Base-by-base conservation (phyloP, 2,888 invertebrate species). In the Chrysodeixis includens region DNA sequence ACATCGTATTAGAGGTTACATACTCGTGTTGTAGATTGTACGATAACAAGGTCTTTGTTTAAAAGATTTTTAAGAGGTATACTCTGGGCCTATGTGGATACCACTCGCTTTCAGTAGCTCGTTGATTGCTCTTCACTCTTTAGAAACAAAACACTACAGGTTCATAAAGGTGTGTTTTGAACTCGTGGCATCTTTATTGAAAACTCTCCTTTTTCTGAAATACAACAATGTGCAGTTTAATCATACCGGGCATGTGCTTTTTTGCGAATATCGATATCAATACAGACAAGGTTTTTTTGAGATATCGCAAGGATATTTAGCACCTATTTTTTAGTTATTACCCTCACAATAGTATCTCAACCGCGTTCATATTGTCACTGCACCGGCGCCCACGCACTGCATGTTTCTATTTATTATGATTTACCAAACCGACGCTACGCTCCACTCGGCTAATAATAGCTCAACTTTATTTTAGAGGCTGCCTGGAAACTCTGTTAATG, bases 321-420 rank as follows among this genome's bases (percentile, higher is more conserved):
- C 2, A 26, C 2, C 2, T 6, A 26, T 26, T 26, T 26, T 26
- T 26, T 26, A n/a, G 26, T 26, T 26, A 26, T 26, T 26, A 5
- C 6, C 3, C 1, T 2, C 40, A n/a, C n/a, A n/a, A 40, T 40
- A n/a, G n/a, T n/a, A n/a, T n/a, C 14, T 1, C n/a, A 40, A 40
- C 40, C 40, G 62, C 26, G 9, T 32, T 26, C 12, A 73, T 49
- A 61, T 62, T 78, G 79, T 76, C 78, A 70, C 63, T 63, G 74
- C 66, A 76, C 56, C 74, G 62, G 72, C 81, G 71, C 86, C 82
- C 76, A 84, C 85, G 83, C 82, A 72, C 46, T 68, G 66, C 70
- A 71, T 78, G 83, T 82, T 81, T 88, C 86, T 90, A 89, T 91
- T 89, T 90, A 89, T 85, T 89, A 86, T 88, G 82, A 86, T 88